A percentile compares a stretch with the other conserved stretches of the same genome.
Evolutionary conservation across 2,888 invertebrate species (phyloP).

Genomic region (Gymnosoma rotundatum): DNA sequence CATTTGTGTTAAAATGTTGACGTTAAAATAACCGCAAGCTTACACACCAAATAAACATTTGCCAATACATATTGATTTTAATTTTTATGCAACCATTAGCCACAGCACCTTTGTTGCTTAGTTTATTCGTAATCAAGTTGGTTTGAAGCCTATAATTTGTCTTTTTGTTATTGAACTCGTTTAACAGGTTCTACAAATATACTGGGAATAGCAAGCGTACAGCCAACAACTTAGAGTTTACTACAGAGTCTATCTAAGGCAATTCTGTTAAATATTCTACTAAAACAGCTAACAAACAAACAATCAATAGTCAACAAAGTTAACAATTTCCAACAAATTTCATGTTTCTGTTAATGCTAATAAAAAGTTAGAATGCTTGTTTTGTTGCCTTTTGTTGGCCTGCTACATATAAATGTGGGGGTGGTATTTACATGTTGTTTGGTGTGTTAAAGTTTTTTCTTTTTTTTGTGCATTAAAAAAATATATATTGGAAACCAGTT

Average conservation of each 20-base stretch:
- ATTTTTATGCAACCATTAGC: slow-evolving; percentile 5
- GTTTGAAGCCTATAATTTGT: slow-evolving; percentile 34
- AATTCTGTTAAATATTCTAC: background rate
- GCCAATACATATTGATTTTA: slow-evolving; percentile 2
- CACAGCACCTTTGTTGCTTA: background rate
- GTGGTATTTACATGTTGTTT: slow-evolving; percentile 24
- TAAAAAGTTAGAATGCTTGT: slow-evolving; percentile 29
- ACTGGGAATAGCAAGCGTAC: slow-evolving; percentile 37
- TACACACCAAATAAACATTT: slow-evolving; percentile 52
- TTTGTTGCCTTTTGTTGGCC: background rate
- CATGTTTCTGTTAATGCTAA: slow-evolving; percentile 1
- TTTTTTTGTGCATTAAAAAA: background rate
- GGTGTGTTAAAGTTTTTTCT: slow-evolving; percentile 1
- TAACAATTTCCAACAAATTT: slow-evolving; percentile 18
- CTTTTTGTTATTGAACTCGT: slow-evolving; percentile 68
- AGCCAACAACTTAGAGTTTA: slow-evolving; percentile 12
- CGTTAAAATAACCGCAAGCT: slow-evolving; percentile 60
- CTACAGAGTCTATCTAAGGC: slow-evolving; percentile 28
- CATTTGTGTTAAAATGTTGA: slow-evolving; percentile 57
- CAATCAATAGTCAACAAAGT: slow-evolving; percentile 10
- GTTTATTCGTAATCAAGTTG: background rate
- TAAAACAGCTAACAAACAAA: slow-evolving; percentile 12
- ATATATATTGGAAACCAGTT: slow-evolving; percentile 23
- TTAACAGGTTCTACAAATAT: slow-evolving; percentile 50
- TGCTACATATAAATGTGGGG: slow-evolving; percentile 19